Conservation (phyloP, 2,888 invertebrate genomes). For the Drosophila heteroneura region DNA sequence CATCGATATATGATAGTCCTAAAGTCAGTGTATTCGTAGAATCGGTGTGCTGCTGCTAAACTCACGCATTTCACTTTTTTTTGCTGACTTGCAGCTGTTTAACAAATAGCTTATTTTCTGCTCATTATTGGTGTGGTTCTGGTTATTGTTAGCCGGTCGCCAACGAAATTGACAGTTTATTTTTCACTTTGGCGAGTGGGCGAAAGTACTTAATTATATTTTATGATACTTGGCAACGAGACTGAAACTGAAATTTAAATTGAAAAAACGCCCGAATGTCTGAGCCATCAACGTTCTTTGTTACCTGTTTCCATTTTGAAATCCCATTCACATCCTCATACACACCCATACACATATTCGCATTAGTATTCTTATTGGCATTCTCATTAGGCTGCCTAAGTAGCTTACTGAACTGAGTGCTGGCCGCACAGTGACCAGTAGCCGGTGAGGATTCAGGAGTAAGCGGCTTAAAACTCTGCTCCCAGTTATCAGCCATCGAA, state of each 20-base stretch:
- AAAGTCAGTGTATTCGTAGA: conserved; percentile 17
- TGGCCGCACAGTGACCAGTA: conserved; percentile 13
- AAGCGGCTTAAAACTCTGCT: conserved; percentile 49
- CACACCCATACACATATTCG: conserved; percentile 1
- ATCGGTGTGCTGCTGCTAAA: conserved; percentile 8
- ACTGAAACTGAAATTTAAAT: conserved; percentile 43
- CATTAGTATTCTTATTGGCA: conserved; percentile 25
- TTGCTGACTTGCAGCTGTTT: conserved; percentile 78
- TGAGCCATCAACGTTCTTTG: not conserved
- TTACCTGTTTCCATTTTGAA: not conserved
- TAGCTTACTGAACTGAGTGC: conserved; percentile 34
- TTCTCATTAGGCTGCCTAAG: conserved; percentile 53
- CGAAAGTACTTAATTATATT: conserved; percentile 70
- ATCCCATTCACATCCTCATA: conserved; percentile 1
- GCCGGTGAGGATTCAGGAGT: conserved; percentile 7
- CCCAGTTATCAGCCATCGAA: conserved; percentile 6
- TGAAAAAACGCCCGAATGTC: conserved; percentile 32
- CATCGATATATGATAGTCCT: not conserved
- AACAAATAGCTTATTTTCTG: conserved; percentile 78
- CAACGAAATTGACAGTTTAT: conserved; percentile 78
- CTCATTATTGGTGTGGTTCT: conserved; percentile 36
- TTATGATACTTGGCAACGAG: conserved; percentile 58
- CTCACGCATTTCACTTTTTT: conserved; percentile 38
- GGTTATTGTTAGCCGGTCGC: conserved; percentile 74
- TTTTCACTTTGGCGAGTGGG: conserved; percentile 67